These are phyloP conservation scores for Corydoras sp. DNA, from an alignment of 2,113 vertebrate species.

Conservation along the genomic window DNA sequence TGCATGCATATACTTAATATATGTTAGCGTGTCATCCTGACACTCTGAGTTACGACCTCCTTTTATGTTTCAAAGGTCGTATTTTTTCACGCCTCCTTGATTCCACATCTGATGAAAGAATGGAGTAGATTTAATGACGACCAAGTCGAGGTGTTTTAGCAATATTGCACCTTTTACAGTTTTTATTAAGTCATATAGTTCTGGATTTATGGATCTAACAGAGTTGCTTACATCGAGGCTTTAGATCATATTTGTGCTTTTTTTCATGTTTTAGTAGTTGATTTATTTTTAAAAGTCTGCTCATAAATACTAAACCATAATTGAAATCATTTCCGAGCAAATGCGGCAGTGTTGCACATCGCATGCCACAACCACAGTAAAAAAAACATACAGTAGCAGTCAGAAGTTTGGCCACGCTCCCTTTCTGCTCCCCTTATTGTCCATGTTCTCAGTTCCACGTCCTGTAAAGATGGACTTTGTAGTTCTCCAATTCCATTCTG, in stretches of 20 bases:
- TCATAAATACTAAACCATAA: constrained; percentile 52
- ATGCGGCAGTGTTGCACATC: not conserved
- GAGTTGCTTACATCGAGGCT: constrained; percentile 52
- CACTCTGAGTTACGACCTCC: constrained; percentile 54
- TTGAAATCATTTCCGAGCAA: constrained; percentile 26
- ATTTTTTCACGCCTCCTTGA: constrained; percentile 50
- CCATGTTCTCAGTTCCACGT: no score
- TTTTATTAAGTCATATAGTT: constrained; percentile 52
- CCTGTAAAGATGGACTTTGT: no score
- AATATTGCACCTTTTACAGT: constrained; percentile 52
- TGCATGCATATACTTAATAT: constrained; percentile 55
- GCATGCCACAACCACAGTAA: no score
- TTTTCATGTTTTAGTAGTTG: constrained; percentile 44
- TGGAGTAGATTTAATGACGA: constrained; percentile 56
- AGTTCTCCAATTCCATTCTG: no score
- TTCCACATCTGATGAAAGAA: constrained; percentile 63
- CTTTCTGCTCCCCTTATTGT: no score
- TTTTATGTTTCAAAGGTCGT: constrained; percentile 49
- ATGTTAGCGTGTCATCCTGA: constrained; percentile 45
- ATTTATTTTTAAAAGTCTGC: constrained; percentile 52
- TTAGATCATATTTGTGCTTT: constrained; percentile 44
- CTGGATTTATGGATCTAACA: constrained; percentile 58
- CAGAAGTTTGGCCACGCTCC: no score
- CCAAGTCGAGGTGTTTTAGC: constrained; percentile 52
- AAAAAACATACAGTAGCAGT: no score